Evolutionary conservation across 1,140 invertebrate genomes (phyloP), one percentile per base, ranked within the genome.

Genomic region (Halyomorpha halys): DNA sequence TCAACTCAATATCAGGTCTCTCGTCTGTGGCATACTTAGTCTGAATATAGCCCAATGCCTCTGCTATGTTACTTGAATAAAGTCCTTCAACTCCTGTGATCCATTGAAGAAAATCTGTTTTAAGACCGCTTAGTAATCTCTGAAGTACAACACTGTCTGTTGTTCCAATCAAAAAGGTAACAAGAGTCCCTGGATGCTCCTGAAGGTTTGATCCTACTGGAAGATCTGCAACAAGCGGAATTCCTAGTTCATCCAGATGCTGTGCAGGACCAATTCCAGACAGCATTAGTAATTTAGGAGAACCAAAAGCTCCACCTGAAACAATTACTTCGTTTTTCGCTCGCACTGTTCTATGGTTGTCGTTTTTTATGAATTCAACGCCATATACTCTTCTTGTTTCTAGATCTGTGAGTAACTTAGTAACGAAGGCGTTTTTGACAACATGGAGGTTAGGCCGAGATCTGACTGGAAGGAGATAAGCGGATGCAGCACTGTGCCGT

Each of bases 141-240:
- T 83, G 68, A 88, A 91, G 73, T 90, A 92, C 21, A 91, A 77
- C 8, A 87, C 75, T 0, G 91, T 91, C 56, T 90, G 78, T 14
- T 84, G 75, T 18, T 91, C 73, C 0, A 90, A 91, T 44, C 78
- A 53, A 66, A 68, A 3, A 61, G 51, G 15, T 60, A 71, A 15
- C 65, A 4, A n/a, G 47, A 49, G 49, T 69, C 8, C 44, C 90
- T 71, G 87, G 84, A 68, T 90, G 89, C 73, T 90, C 87, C 70
- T 88, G 84, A 0, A 93, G 77, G 73, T 92, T 92, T 61, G 83
- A 79, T 1, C 91, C 91, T 0, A 92, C 88, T 23, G 66, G 80
- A n/a, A 85, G 73, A 66, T 86, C 79, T 70, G 85, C 75, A 13
- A 89, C 73, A 0, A 86, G 73, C 0, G 79, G 76, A 27, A 91